Conservation (phyloP, 2,888 invertebrate genomes). For the Nycteola revayana region DNA sequence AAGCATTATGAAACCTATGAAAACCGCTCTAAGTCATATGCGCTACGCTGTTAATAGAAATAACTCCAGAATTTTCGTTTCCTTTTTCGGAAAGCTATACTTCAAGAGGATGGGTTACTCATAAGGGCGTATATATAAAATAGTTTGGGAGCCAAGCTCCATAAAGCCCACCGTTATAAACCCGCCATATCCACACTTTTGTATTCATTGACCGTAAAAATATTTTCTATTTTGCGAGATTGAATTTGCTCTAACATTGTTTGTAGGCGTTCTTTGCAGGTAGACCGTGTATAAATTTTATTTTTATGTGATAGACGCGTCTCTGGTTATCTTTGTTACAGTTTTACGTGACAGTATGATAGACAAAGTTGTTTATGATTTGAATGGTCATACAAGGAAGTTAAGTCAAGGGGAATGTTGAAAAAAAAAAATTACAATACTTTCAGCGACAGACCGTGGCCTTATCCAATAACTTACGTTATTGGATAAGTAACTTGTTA, state of each 20-base stretch:
- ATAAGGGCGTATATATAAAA: constrained; percentile 15
- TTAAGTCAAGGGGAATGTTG: no score
- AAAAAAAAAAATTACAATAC: no score
- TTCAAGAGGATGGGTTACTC: constrained; percentile 8
- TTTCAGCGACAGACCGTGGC: no score
- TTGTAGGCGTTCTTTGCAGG: constrained; percentile 63
- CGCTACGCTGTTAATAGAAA: not conserved
- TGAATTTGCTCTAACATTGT: constrained; percentile 74
- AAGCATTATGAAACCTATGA: no score
- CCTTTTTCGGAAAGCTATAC: not conserved
- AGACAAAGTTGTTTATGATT: constrained; percentile 27
- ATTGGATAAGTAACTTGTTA: no score
- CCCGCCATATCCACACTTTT: constrained; percentile 62
- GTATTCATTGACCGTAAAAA: constrained; percentile 78
- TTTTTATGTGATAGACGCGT: constrained; percentile 47
- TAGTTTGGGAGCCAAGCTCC: constrained; percentile 41
- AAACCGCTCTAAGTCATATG: no score
- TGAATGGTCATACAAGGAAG: constrained; percentile 1
- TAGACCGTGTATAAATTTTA: constrained; percentile 55
- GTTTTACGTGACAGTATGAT: constrained; percentile 34
- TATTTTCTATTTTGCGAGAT: constrained; percentile 77
- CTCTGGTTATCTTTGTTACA: constrained; percentile 38
- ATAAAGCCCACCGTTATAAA: constrained; percentile 45
- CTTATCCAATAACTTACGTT: no score
- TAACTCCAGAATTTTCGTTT: not conserved